Percentiles rank a stretch among this genome's conserved stretches.
Evolutionary conservation across 2,888 invertebrate species (phyloP).

Genomic region (Agrochola lychnidis): DNA sequence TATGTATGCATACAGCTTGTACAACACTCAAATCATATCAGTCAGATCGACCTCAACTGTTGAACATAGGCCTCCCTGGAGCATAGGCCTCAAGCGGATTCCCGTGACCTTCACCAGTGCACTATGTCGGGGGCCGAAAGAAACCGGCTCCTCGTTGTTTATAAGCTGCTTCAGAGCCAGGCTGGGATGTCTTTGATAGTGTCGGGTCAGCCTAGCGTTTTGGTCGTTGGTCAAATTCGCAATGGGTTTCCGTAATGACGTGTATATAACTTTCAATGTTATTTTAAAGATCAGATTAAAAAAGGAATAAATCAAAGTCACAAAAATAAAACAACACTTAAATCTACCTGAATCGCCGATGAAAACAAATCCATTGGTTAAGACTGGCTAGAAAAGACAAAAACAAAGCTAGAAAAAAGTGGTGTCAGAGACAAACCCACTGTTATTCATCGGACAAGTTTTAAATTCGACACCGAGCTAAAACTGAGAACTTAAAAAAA

Average conservation of each 20-base stretch:
- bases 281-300: neutral
- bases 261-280: too few species aligned
- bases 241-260: neutral
- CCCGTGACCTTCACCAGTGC: neutral
- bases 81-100: too few species aligned
- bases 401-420: too few species aligned
- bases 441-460: neutral
- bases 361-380: neutral
- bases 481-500: constrained; percentile 5
- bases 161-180: neutral
- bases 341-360: neutral
- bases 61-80: neutral
- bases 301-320: neutral
- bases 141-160: neutral
- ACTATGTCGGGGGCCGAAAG: neutral
- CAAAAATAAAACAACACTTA: neutral
- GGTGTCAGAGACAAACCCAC: neutral
- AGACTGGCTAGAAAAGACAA: neutral
- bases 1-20: neutral
- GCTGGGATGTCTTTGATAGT: neutral
- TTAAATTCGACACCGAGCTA: constrained; percentile 10
- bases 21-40: neutral
- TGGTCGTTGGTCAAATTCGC: neutral
- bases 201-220: neutral
- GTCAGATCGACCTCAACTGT: neutral